Evolutionary conservation across 2,888 invertebrate species (phyloP).

Genomic region (Idaea dimidiata): DNA sequence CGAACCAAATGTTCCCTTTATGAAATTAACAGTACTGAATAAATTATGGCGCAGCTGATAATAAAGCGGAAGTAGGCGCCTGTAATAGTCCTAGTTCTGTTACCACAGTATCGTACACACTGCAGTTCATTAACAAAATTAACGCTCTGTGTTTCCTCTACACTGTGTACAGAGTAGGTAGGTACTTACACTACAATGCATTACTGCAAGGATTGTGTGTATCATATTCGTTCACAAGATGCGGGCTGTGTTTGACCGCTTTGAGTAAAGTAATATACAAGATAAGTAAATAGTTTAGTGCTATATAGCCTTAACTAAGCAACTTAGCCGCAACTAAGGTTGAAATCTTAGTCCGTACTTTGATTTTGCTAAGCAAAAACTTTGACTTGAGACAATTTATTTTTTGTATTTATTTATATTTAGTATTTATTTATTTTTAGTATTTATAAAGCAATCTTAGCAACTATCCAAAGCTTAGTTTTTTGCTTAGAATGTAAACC

Average conservation of each 20-base stretch:
- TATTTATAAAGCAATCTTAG: no score
- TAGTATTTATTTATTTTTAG: no score
- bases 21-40: constrained; percentile 32
- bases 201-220: constrained; percentile 10
- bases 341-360: no score
- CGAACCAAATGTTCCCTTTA: constrained; percentile 15
- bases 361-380: no score
- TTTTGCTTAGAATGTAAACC: no score
- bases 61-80: constrained; percentile 34
- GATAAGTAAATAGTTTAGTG: background rate
- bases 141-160: constrained; percentile 34
- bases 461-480: no score
- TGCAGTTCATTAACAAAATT: constrained; percentile 43
- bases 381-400: no score
- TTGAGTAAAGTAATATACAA: background rate
- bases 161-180: constrained; percentile 13
- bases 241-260: background rate
- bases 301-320: background rate
- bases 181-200: background rate
- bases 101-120: constrained; percentile 26
- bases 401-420: no score
- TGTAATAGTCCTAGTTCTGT: constrained; percentile 30
- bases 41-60: constrained; percentile 34
- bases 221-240: constrained; percentile 4
- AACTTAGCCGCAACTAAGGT: background rate